phyloP scores from a whole-genome alignment of 92 coral and sea anemone species.

The Epizoanthus rinbou region DNA sequence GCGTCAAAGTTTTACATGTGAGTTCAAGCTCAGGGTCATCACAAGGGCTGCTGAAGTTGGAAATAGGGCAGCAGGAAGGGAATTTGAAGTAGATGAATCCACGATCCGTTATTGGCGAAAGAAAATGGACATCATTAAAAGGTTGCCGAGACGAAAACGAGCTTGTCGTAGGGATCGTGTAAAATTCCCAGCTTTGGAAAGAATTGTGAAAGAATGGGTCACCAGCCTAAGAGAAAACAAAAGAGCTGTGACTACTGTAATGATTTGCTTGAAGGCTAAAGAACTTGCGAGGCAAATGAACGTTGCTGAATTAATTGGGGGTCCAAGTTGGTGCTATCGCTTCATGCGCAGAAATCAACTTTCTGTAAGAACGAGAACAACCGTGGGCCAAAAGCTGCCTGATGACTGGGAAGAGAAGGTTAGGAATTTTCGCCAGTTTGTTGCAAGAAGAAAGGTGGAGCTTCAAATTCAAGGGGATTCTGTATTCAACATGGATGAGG shows the following conservation, averaged over 20 bases:
- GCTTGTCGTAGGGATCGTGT: conserved; percentile 52
- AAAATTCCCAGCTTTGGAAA: conserved; percentile 54
- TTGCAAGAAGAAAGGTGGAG: conserved; percentile 48
- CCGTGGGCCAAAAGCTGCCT: conserved; percentile 64
- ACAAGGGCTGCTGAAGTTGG: conserved; percentile 50
- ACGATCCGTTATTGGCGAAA: conserved; percentile 56
- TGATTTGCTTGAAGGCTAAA: conserved; percentile 52
- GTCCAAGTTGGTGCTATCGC: conserved; percentile 57
- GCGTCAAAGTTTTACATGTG: conserved; percentile 52
- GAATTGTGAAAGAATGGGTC: conserved; percentile 55
- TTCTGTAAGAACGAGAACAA: conserved; percentile 58
- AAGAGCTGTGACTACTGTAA: conserved; percentile 55
- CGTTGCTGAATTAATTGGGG: conserved; percentile 54
- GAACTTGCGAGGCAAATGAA: conserved; percentile 58
- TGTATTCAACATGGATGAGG: conserved; percentile 62
- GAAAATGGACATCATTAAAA: conserved; percentile 49
- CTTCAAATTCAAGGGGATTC: conserved; percentile 46
- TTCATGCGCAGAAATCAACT: conserved; percentile 56
- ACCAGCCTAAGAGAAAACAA: conserved; percentile 42
- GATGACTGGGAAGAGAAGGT: conserved; percentile 63
- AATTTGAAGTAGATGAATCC: conserved; percentile 51
- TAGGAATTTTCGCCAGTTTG: conserved; percentile 56
- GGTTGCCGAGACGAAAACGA: conserved; percentile 53
- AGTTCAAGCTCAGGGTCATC: conserved; percentile 52
- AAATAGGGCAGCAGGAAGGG: conserved; percentile 60